These are phyloP conservation scores for Otolemur crassicaudatus DNA, from an alignment of 2,797 vertebrate species.

Conservation along the genomic window DNA sequence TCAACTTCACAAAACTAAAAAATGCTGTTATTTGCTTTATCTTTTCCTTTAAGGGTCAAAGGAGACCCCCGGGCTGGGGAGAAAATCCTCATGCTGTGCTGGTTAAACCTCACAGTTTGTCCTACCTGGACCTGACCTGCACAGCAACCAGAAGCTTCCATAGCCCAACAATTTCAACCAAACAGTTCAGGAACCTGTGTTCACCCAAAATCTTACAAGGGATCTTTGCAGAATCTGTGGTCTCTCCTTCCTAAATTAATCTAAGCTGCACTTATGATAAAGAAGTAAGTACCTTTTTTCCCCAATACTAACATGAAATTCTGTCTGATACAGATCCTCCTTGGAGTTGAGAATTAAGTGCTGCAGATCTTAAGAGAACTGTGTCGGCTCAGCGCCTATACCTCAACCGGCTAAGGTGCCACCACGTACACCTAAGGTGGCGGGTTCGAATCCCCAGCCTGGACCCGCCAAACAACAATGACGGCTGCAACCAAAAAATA, in stretches of 20 bases:
- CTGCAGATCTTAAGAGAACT: background rate
- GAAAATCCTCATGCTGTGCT: background rate
- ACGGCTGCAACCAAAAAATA: no score
- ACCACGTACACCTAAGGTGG: no score
- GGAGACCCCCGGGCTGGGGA: background rate
- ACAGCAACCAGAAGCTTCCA: background rate
- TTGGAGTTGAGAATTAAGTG: background rate
- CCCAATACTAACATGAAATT: background rate
- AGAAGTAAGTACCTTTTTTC: background rate
- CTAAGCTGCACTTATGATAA: background rate
- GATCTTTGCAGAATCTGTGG: background rate
- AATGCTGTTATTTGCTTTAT: background rate
- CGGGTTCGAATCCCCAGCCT: no score
- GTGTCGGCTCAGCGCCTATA: no score
- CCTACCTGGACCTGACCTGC: background rate
- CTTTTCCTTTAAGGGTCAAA: background rate
- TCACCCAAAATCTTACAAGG: background rate
- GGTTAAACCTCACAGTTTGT: background rate
- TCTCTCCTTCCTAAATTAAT: constrained; percentile 40
- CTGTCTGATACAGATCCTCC: background rate
- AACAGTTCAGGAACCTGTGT: background rate
- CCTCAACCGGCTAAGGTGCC: no score
- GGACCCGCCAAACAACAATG: no score
- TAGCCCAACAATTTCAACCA: background rate
- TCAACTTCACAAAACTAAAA: background rate